Base-by-base conservation (phyloP, 2,888 invertebrate species). In the Apotomis turbidana region DNA sequence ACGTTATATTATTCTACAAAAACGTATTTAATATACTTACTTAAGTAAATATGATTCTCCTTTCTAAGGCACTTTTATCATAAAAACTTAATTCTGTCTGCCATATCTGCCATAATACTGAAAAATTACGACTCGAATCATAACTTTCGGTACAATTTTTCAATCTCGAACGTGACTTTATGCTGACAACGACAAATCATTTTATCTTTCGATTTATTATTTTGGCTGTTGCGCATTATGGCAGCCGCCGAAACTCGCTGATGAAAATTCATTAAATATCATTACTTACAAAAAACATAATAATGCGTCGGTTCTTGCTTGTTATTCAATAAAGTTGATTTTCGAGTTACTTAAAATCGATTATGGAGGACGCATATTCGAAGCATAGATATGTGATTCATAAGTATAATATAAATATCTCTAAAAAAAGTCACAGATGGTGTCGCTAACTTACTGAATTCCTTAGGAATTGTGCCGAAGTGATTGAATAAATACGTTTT, bases 141-240 rank as follows among this genome's bases (percentile, higher is more conserved):
- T 68, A 64, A 67, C 64, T 64, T 71, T 59, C 46, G 61, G 57
- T 55, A 58, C 44, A 62, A 71, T 68, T 68, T 68, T 62, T 59
- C 54, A 49, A 36, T 49, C 52, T 52, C 44, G 63, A 44, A 68
- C 74, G 71, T 74, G 74, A 74, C 64, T 58, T 64, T 68, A 68
- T 68, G 74, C 57, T 61, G 64, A 66, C 71, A 64, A 64, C 55
- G 64, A 63, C 54, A 41, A 71, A 62, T 68, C 61, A 71, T 68
- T 49, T 74, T 68, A 74, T 71, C 68, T 68, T 68, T 68, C 55
- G 55, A 71, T 68, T 68, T 71, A 71, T 68, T 70, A 70, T 64
- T 70, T 71, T 57, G 55, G 67, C 61, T 57, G 67, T 57, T 61
- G 61, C 66, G 55, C 71, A 71, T 60, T 66, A 67, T 57, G 51